Base-by-base conservation (phyloP, 2,888 invertebrate species). In the Brachyptera putata region DNA sequence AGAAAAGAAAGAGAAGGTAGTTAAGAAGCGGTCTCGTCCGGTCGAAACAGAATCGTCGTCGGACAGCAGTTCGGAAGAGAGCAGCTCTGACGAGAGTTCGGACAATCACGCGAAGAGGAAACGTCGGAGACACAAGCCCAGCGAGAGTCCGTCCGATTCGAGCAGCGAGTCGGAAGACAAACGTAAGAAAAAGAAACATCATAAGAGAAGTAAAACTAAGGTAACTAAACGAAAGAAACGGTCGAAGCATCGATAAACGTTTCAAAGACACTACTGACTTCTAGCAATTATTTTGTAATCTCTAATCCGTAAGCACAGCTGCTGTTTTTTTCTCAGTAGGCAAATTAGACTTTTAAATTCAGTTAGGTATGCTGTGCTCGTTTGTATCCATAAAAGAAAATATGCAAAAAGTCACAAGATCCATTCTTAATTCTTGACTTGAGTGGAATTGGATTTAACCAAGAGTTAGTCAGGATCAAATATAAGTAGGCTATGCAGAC, bases 121-220 rank as follows among this genome's bases (percentile, higher is more conserved):
- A 66, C 81, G 80, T 74, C 83, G 79, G 69, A 84, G 82, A 73
- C 82, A 79, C 68, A 81, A 80, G 66, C 80, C 79, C 58, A 18
- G 59, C 25, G 68, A 68, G 3, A 65, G 65, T 11, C 67, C 66
- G 24, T 65, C 67, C 3, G 65, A 64, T 21, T 68, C 68, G 9
- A 65, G 66, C 48, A 66, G 63, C 24, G 66, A 66, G 39, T 62
- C 64, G 4, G 62, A 50, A 21, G 39, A 36, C 3, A 58, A 46
- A 5, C 39, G 57, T 16, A 55, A 56, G 24, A 57, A 60, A 21
- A 67, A 65, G 60, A 68, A 68, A 61, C 67, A 67, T 37, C 66
- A 66, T 39, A 66, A 66, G 16, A 46, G 41, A 25, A 56, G 49
- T 24, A 62, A 59, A 43, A 53, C 26, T 11, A 60, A 59, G 36